Evolutionary conservation across 2,888 invertebrate species (phyloP), one percentile per base, ranked within the genome.

Genomic region (Drosophila villosipedis): DNA sequence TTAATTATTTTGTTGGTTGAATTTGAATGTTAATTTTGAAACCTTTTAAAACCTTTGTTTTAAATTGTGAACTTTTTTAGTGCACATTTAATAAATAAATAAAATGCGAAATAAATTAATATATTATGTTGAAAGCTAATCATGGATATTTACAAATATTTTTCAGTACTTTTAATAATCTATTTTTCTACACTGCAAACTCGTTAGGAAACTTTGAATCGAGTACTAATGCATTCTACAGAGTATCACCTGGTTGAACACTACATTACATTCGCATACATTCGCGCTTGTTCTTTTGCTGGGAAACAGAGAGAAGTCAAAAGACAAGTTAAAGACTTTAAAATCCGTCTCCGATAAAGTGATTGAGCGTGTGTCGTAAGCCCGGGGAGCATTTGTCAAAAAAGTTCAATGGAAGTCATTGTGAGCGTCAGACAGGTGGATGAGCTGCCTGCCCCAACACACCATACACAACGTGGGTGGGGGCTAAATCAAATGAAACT

Each of bases 291-390:
- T 37, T 31, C 50, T 41, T 50, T 33, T 37, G 61, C 47, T 60
- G 63, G 53, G 39, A 53, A 70, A 62, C 75, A 70, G 57, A 58
- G 72, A 73, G 82, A 89, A 86, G 84, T 88, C 87, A 87, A 84
- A 72, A 76, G 84, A 84, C 86, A 88, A 83, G 83, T 89, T 83
- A 80, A 84, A 82, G 83, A 89, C 83, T 84, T 89, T 80, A 83
- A 88, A 86, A 82, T 82, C 83, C 88, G 76, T 63, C 83, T 73
- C 76, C 72, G 75, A 80, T 78, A 83, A 83, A 85, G 89, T 88
- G 83, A 88, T 88, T 83, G 83, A 84, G 76, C 73, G 76, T 79
- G 80, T 75, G 76, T 71, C 74, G 71, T 76, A 74, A 69, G 72
- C 70, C 71, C 61, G 69, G 78, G 73, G 75, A 58, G 68, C 87